Percentiles rank a stretch among this genome's conserved stretches.
These are phyloP conservation scores for Periparus ater DNA, from an alignment of 2,797 vertebrate species.

Conservation along the genomic window DNA sequence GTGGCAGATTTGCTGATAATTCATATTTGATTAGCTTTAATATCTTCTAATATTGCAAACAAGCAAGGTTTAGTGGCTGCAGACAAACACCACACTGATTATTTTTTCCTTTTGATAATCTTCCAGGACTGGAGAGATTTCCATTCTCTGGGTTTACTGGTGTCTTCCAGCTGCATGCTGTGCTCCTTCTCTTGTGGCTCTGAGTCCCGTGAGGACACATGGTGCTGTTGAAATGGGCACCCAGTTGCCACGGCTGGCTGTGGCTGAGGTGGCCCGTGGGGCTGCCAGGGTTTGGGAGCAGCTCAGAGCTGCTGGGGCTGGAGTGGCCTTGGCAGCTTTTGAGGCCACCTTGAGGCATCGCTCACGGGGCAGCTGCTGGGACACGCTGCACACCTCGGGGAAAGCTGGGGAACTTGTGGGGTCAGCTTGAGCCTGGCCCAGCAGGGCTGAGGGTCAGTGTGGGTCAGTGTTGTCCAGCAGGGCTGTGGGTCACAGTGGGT, in stretches of 20 bases:
- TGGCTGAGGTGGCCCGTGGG: not conserved
- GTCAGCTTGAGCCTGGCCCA: fast-evolving
- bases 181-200: not conserved
- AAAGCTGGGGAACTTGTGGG: fast-evolving
- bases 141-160: not conserved
- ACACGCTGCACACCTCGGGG: fast-evolving
- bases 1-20: not conserved
- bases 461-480: not conserved
- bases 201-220: fast-evolving
- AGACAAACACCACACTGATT: not conserved
- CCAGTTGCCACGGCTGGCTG: not conserved
- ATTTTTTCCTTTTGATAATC: constrained; percentile 23
- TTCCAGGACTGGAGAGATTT: not conserved
- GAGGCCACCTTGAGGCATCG: fast-evolving
- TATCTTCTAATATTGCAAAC: not conserved
- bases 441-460: not conserved
- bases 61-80: not conserved
- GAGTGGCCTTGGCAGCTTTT: not conserved
- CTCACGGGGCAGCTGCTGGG: fast-evolving
- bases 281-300: not conserved
- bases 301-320: fast-evolving
- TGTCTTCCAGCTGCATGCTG: not conserved
- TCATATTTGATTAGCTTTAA: constrained; percentile 13
- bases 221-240: fast-evolving
- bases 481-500: no score